Evolutionary conservation across 2,888 invertebrate genomes (phyloP).

Genomic region (Dicranocentrus wangi): DNA sequence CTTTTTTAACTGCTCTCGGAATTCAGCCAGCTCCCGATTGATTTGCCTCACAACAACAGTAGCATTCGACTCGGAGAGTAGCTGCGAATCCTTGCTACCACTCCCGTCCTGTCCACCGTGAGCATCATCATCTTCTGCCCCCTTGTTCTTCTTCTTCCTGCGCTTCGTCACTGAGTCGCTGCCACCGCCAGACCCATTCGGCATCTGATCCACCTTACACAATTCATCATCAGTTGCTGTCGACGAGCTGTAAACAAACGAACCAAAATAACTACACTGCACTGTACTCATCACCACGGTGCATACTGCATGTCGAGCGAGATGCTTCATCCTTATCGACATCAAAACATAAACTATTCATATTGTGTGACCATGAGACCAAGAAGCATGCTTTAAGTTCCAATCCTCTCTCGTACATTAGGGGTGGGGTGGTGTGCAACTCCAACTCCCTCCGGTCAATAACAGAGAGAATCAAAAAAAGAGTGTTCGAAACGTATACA

Average conservation of each 20-base stretch:
- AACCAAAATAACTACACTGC: slow-evolving; percentile 26
- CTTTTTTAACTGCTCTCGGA: slow-evolving; percentile 70
- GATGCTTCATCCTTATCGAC: no score
- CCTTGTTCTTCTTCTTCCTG: slow-evolving; percentile 41
- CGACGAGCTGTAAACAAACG: slow-evolving; percentile 29
- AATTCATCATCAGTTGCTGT: slow-evolving; percentile 40
- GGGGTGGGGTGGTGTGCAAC: no score
- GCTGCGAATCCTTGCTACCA: slow-evolving; percentile 26
- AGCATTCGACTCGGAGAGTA: slow-evolving; percentile 40
- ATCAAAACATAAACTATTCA: no score
- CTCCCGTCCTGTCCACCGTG: slow-evolving; percentile 1
- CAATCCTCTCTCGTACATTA: no score
- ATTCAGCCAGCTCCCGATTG: slow-evolving; percentile 71
- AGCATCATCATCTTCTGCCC: background rate
- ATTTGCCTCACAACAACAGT: slow-evolving; percentile 69
- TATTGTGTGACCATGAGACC: no score
- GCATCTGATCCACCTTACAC: slow-evolving; percentile 33
- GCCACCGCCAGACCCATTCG: slow-evolving; percentile 25
- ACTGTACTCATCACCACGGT: background rate
- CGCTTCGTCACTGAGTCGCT: background rate
- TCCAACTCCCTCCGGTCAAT: no score
- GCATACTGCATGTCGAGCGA: no score
- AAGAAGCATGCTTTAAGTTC: no score
- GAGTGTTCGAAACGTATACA: no score
- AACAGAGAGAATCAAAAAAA: no score